A percentile compares a stretch with the other conserved stretches of the same genome.
Evolutionary conservation across 2,797 vertebrate species (phyloP).

Genomic region (Rachycentron canadum): DNA sequence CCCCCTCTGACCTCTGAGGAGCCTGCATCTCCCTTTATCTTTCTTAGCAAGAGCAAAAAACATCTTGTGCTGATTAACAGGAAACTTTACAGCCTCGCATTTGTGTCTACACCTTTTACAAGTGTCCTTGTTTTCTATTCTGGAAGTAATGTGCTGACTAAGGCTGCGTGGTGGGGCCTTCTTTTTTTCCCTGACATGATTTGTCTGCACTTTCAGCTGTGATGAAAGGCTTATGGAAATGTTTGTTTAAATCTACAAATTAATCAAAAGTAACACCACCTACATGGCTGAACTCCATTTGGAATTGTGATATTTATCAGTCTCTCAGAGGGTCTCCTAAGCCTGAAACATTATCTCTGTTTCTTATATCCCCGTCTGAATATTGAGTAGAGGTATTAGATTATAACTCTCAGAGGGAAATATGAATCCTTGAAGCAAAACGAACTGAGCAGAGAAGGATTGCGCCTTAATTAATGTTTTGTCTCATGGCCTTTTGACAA

Average conservation of each 20-base stretch:
- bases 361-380: conserved; percentile 38
- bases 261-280: conserved; percentile 65
- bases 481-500: conserved; percentile 57
- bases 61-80: conserved; percentile 75
- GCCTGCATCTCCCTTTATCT: conserved; percentile 30
- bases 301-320: conserved; percentile 57
- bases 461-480: conserved; percentile 61
- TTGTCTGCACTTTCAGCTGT: conserved; percentile 54
- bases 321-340: conserved; percentile 31
- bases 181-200: conserved; percentile 42
- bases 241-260: conserved; percentile 70
- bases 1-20: conserved; percentile 42
- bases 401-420: conserved; percentile 43
- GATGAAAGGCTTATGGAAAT: conserved; percentile 60
- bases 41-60: conserved; percentile 38
- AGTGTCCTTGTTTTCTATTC: conserved; percentile 62
- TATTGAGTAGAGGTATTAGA: conserved; percentile 37
- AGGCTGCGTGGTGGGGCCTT: conserved; percentile 43
- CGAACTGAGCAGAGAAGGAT: conserved; percentile 21
- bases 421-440: conserved; percentile 49
- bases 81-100: conserved; percentile 47
- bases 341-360: conserved; percentile 37
- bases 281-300: conserved; percentile 47
- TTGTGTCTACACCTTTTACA: conserved; percentile 50
- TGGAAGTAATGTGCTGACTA: conserved; percentile 66